Evolutionary conservation across 2,113 vertebrate species (phyloP).

Genomic region (Harpagus bidentatus): DNA sequence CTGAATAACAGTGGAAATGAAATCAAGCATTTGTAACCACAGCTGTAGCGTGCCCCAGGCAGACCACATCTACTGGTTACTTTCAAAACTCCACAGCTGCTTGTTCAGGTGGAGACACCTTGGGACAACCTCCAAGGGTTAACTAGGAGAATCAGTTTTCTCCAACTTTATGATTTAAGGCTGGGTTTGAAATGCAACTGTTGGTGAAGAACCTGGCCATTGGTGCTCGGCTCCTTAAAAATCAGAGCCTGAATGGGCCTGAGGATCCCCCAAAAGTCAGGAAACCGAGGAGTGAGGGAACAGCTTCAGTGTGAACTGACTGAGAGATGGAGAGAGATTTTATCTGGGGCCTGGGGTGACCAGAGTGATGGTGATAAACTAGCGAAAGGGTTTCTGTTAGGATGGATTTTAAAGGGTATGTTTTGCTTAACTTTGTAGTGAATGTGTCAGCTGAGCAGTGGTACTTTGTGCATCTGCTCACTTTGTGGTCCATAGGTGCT

Average conservation of each 20-base stretch:
- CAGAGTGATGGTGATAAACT: background rate
- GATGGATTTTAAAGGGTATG: background rate
- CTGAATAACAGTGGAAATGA: background rate
- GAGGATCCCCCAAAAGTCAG: background rate
- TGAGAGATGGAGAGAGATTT: background rate
- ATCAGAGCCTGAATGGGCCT: background rate
- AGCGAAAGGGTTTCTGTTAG: background rate
- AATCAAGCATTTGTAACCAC: rapidly evolving
- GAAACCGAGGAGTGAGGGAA: background rate
- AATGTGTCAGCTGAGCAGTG: background rate
- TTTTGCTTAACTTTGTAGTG: background rate
- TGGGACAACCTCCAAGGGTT: background rate
- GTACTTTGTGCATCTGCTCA: background rate
- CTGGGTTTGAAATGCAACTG: background rate
- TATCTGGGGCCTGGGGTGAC: background rate
- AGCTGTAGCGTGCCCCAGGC: background rate
- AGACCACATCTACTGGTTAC: background rate
- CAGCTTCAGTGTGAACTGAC: background rate
- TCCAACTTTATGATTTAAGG: background rate
- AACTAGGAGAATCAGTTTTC: background rate
- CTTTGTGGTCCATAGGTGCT: background rate
- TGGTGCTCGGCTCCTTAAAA: background rate
- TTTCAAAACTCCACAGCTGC: background rate
- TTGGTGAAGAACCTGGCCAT: background rate
- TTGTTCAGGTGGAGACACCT: background rate